phyloP scores from a whole-genome alignment of 2,797 vertebrate genomes.

The Enteromius paludinosus region DNA sequence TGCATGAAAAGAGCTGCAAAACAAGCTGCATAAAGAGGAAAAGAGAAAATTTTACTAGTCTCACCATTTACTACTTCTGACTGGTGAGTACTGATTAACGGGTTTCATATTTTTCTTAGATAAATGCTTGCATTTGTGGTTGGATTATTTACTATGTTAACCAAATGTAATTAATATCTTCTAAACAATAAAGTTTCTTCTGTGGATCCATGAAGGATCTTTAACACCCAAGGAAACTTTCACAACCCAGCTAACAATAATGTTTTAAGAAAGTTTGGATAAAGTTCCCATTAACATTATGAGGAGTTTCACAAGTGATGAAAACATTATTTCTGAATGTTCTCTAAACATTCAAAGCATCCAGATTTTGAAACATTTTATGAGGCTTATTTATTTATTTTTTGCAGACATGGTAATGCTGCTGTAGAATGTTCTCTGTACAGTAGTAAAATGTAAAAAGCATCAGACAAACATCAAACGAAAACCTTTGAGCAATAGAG shows the following conservation, averaged over 20 bases:
- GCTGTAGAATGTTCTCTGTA: neutral
- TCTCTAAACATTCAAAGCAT: neutral
- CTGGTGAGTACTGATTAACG: conserved; percentile 7
- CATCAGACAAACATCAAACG: neutral
- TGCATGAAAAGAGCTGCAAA: conserved; percentile 22
- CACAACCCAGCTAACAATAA: neutral
- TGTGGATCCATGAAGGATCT: neutral
- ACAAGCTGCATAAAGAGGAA: conserved; percentile 10
- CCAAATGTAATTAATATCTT: neutral
- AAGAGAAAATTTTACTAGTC: neutral
- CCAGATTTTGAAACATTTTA: neutral
- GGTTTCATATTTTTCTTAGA: neutral
- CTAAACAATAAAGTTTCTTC: neutral
- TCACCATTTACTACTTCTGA: neutral
- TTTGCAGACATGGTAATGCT: neutral
- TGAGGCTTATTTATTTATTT: too few species aligned
- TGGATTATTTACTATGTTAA: neutral
- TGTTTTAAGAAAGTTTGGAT: neutral
- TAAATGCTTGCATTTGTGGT: neutral
- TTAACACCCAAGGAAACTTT: neutral
- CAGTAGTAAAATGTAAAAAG: neutral
- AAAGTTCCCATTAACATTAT: neutral
- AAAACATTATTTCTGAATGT: neutral
- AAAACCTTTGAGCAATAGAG: neutral
- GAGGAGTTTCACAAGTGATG: too few species aligned